Percentiles rank a stretch among this genome's conserved stretches.
Conservation (phyloP, 2,797 vertebrate genomes). For the Borostomias antarcticus region DNA sequence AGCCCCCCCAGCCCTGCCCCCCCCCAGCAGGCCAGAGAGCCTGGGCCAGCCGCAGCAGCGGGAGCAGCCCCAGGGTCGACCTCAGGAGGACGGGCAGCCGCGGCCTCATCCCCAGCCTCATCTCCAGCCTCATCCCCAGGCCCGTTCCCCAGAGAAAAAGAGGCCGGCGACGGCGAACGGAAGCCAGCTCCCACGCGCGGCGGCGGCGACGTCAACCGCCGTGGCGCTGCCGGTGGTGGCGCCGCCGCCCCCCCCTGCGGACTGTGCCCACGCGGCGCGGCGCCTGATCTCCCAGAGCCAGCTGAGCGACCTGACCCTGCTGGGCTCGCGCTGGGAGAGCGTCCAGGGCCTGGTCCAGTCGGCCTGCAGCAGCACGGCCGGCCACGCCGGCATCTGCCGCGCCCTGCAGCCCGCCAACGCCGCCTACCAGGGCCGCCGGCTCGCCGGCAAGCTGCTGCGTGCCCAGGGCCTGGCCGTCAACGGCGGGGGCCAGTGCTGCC, state of each 20-base stretch:
- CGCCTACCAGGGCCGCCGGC: conserved; percentile 83
- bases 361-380: conserved; percentile 72
- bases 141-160: conserved; percentile 23
- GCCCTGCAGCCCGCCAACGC: conserved; percentile 80
- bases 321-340: conserved; percentile 91
- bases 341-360: conserved; percentile 90
- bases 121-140: background rate
- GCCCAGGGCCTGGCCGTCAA: conserved; percentile 70
- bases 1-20: conserved; percentile 12
- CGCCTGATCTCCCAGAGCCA: conserved; percentile 86
- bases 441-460: conserved; percentile 79
- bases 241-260: conserved; percentile 44
- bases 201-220: conserved; percentile 35
- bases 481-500: conserved; percentile 78
- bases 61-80: background rate
- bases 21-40: conserved; percentile 20
- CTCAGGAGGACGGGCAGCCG: background rate
- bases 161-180: conserved; percentile 48
- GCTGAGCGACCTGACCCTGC: conserved; percentile 84
- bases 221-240: no score
- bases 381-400: conserved; percentile 64
- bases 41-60: conserved; percentile 17
- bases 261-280: conserved; percentile 69
- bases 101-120: background rate
- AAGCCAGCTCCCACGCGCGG: conserved; percentile 41